Base-by-base conservation (phyloP, 2,797 vertebrate species). In the Crocidura indochinensis region DNA sequence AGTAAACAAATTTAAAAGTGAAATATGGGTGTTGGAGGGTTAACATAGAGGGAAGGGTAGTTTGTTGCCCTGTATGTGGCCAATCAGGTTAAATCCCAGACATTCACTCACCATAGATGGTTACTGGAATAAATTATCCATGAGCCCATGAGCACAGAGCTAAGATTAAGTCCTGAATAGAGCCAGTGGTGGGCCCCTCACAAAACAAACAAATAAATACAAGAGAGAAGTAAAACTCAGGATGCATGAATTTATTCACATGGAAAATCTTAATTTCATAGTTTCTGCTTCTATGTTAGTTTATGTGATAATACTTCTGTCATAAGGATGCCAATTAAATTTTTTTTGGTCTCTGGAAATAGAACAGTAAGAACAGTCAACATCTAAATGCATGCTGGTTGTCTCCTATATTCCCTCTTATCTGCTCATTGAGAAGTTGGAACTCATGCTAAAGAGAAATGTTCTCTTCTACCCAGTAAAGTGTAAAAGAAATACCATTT, bases 211-310 rank as follows among this genome's bases (percentile, higher is more conserved):
- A 60, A 60, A 60, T 15, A 22, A 5, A 38, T 38, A n/a, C n/a
- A n/a, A n/a, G 38, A 51, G 7, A 51, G 14, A 68, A 94, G 1
- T 22, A 29, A 71, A 76, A 78, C 1, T 1, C 1, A 29, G 0
- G 27, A 90, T 90, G 68, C 17, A 67, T 14, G 27, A 27, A 47
- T 8, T 19, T 53, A 95, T 27, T 56, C 82, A 88, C 84, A 91
- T 91, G 24, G 29, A 64, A 51, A 90, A 89, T 44, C 0, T 53
- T 68, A 92, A 92, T 86, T 2, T 46, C 10, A 82, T 81, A 93
- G 17, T 27, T 64, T 47, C 10, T 71, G 65, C 14, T 64, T 85
- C 27, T 82, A 8, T n/a, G 2, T 10, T 47, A 19, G 12, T 2
- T 20, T n/a, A 38, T 10, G 19, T 91, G 20, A 65, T n/a, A 67